Percentiles rank a stretch among this genome's conserved stretches.
Conservation (phyloP, 2,113 vertebrate genomes). For the Cyanoramphus novaezelandiae region DNA sequence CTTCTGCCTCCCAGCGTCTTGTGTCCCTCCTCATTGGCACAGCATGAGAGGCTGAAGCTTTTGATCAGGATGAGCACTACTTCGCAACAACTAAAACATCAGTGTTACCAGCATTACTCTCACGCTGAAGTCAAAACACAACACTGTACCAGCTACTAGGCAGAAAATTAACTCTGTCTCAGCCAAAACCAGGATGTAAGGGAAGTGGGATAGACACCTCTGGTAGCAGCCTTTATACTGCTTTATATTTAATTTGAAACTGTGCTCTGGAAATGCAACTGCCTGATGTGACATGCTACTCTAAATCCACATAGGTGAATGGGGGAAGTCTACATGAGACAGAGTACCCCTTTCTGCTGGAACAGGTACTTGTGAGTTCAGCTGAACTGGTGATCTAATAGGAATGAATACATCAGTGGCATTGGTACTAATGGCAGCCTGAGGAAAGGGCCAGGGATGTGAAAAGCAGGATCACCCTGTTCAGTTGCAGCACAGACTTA, state of each 20-base stretch:
- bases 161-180: not conserved
- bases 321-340: not conserved
- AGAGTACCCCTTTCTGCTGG: not conserved
- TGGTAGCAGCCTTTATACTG: not conserved
- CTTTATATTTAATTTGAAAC: not conserved
- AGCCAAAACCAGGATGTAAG: not conserved
- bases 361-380: not conserved
- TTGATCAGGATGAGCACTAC: not conserved
- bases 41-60: not conserved
- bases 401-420: not conserved
- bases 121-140: not conserved
- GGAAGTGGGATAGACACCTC: not conserved
- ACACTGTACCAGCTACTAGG: not conserved
- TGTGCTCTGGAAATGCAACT: not conserved
- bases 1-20: not conserved
- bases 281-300: not conserved
- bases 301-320: not conserved
- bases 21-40: not conserved
- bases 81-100: not conserved
- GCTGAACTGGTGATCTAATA: rapidly evolving
- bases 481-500: not conserved
- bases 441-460: not conserved
- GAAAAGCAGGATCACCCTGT: not conserved
- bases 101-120: not conserved
- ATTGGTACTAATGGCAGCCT: not conserved